phyloP scores from a whole-genome alignment of 2,888 invertebrate genomes.

The Eretmocerus hayati region DNA sequence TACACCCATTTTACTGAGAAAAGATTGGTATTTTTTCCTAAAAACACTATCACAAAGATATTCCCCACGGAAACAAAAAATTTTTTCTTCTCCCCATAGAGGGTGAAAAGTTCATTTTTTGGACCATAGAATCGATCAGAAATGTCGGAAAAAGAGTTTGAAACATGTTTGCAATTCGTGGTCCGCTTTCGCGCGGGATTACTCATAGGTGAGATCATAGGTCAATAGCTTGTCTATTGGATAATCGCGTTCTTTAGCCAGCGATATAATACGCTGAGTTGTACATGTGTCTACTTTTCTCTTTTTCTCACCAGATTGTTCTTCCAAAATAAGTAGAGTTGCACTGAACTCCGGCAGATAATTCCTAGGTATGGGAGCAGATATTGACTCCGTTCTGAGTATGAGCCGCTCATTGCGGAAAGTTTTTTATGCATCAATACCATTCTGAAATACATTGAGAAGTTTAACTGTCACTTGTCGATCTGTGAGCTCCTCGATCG shows the following conservation, averaged over 20 bases:
- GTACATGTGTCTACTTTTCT: neutral
- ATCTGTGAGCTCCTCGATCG: neutral
- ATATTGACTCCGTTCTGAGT: neutral
- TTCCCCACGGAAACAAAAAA: no score
- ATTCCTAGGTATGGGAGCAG: neutral
- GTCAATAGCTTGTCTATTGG: neutral
- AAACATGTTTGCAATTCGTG: no score
- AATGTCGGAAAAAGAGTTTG: no score
- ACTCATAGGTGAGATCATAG: neutral
- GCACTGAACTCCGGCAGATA: conserved; percentile 3
- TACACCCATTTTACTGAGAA: no score
- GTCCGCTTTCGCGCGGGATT: no score
- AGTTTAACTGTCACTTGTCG: neutral
- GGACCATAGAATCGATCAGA: no score
- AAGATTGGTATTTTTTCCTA: no score
- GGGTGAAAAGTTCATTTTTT: no score
- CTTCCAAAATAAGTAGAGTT: no score
- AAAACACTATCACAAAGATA: no score
- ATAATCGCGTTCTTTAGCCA: neutral
- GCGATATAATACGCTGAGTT: neutral
- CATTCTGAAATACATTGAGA: conserved; percentile 1
- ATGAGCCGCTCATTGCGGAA: neutral
- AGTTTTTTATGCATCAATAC: neutral
- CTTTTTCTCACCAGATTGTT: neutral
- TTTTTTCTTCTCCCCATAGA: no score